These are phyloP conservation scores for Lutjanus erythropterus DNA, from an alignment of 2,113 vertebrate species.

Conservation along the genomic window DNA sequence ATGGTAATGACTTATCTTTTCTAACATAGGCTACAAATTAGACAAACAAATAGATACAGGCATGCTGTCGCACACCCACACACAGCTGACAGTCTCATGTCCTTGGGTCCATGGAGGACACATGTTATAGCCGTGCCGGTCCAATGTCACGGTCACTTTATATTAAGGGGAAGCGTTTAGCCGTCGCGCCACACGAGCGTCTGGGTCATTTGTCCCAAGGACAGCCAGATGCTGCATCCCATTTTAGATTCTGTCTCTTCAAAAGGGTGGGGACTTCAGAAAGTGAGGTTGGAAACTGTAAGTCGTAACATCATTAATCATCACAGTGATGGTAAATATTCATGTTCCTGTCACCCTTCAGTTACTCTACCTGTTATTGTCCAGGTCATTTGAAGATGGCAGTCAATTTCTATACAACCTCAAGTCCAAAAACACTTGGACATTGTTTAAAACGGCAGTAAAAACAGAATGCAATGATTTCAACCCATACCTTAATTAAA, in stretches of 20 bases:
- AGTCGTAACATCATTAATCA: neutral
- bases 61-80: neutral
- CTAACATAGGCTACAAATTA: slow-evolving; percentile 35
- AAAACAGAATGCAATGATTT: too few relatives aligned
- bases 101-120: slow-evolving; percentile 44
- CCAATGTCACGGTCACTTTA: slow-evolving; percentile 54
- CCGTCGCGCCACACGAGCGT: neutral
- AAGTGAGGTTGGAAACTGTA: neutral
- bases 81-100: neutral
- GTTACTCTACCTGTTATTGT: neutral
- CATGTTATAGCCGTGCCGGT: slow-evolving; percentile 4
- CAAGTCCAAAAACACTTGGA: too few relatives aligned
- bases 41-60: slow-evolving; percentile 19
- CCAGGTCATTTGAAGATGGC: neutral
- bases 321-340: neutral
- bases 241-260: neutral
- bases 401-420: too few relatives aligned
- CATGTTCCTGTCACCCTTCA: neutral
- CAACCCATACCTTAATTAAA: too few relatives aligned
- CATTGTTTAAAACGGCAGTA: too few relatives aligned
- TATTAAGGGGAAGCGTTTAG: slow-evolving; percentile 15
- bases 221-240: slow-evolving; percentile 9
- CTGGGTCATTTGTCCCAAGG: slow-evolving; percentile 35
- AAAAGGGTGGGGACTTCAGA: neutral
- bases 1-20: slow-evolving; percentile 33